Evolutionary conservation across 2,113 vertebrate genomes (phyloP).

Genomic region (Myrmecobius fasciatus): DNA sequence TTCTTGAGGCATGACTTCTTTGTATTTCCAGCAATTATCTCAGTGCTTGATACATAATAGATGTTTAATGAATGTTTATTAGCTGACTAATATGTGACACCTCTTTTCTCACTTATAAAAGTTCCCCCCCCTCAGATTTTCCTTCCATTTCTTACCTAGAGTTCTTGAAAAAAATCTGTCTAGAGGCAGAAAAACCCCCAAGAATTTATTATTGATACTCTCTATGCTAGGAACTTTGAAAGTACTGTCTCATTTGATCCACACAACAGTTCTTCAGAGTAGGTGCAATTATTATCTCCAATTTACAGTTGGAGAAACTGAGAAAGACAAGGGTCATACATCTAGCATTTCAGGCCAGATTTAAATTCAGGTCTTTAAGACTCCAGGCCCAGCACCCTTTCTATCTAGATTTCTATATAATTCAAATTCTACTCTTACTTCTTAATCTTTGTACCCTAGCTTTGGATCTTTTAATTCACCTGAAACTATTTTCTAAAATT

Average conservation of each 20-base stretch:
- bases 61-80: not conserved
- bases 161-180: not conserved
- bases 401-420: not conserved
- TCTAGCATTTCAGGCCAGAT: not conserved
- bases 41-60: not conserved
- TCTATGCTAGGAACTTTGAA: not conserved
- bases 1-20: not conserved
- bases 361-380: not conserved
- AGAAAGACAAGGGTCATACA: not conserved
- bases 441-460: not conserved
- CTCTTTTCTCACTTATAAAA: not conserved
- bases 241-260: not conserved
- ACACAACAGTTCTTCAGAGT: not conserved
- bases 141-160: not conserved
- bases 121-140: not conserved
- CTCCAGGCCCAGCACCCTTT: not conserved
- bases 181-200: not conserved
- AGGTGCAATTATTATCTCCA: not conserved
- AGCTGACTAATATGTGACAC: not conserved
- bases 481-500: not conserved
- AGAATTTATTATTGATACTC: too few relatives aligned
- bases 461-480: not conserved
- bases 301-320: not conserved
- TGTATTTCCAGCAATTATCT: not conserved
- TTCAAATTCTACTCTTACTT: not conserved